Base-by-base conservation (phyloP, 2,888 invertebrate species). In the Calephelis perditalis region DNA sequence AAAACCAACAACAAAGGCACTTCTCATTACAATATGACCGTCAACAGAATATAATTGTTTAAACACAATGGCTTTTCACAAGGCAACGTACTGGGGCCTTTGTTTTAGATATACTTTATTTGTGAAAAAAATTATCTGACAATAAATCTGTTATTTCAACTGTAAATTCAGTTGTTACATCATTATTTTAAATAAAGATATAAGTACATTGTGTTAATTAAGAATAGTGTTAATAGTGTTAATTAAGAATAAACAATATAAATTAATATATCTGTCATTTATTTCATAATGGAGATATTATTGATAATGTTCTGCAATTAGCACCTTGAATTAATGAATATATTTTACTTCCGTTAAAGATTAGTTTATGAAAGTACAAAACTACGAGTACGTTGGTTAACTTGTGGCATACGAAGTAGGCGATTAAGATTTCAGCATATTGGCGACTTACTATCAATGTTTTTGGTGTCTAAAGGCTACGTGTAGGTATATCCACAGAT, bases 21-120 rank as follows among this genome's bases (percentile, higher is more conserved):
- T 40, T 63, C 63, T 61, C 59, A 66, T 64, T 63, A 62, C 52
- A 63, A 65, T 56, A 56, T 64, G 65, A 65, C 64, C 64, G 49
- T 58, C 63, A 57, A 15, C 57, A 57, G 46, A 45, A 55, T 46
- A 58, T 43, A 47, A 65, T 66, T 66, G 64, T 66, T 63, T 43
- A 8, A 8, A 40, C 12, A 40, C 52, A 12, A 45, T 57, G 61
- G 65, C 45, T 61, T 64, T n/a, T 60, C 60, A 61, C 67, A 67
- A 64, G 65, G 65, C 65, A 65, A 59, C 56, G 62, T 54, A 63
- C 63, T 61, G 52, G 62, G 43, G 12, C 64, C 63, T 65, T 67
- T 67, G 67, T 67, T 67, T 55, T 60, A 58, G 57, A 62, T 59
- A 57, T 67, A 62, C 52, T 57, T 62, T 62, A 63, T 61, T 63